These are phyloP conservation scores for Tinea pellionella DNA, from an alignment of 2,888 invertebrate genomes.

Conservation along the genomic window DNA sequence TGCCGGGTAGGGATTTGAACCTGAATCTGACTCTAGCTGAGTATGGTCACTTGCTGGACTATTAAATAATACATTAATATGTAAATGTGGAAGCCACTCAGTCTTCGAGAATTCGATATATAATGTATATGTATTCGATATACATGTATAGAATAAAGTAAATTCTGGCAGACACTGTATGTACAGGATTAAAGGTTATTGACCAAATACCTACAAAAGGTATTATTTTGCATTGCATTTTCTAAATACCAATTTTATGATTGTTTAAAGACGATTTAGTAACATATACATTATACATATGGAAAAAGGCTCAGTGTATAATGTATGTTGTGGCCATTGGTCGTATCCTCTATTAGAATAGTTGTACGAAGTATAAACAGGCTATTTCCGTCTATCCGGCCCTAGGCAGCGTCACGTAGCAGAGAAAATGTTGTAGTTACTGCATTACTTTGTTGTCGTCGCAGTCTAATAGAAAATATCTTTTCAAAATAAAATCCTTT, in stretches of 20 bases:
- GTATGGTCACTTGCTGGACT: too few species aligned
- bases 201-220: not conserved
- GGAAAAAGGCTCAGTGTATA: not conserved
- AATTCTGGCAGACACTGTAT: too few species aligned
- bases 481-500: too few species aligned
- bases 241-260: not conserved
- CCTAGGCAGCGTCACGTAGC: not conserved
- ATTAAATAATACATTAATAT: too few species aligned
- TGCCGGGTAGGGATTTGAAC: too few species aligned
- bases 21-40: too few species aligned
- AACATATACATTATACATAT: not conserved
- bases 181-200: too few species aligned
- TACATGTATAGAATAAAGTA: too few species aligned
- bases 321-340: not conserved
- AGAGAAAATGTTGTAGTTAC: not conserved
- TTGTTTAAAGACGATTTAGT: not conserved
- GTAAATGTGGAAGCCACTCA: too few species aligned
- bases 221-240: not conserved
- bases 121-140: too few species aligned
- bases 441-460: not conserved
- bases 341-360: not conserved
- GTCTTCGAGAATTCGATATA: too few species aligned
- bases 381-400: constrained; percentile 4
- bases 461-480: not conserved
- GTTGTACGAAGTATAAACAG: not conserved